These are phyloP conservation scores for Columba janthina DNA, from an alignment of 2,113 vertebrate genomes.

Conservation along the genomic window DNA sequence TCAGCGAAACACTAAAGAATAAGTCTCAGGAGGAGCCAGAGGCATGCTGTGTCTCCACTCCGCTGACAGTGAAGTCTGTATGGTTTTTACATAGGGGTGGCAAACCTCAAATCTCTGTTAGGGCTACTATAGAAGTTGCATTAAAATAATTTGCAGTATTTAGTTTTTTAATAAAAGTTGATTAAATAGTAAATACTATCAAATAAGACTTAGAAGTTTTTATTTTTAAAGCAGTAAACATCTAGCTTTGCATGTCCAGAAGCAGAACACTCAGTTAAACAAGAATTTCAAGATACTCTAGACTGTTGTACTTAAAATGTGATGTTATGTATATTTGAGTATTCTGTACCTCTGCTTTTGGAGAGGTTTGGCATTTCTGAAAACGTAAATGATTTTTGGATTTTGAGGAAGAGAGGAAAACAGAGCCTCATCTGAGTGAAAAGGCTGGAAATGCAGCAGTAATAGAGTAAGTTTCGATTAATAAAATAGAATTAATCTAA, in stretches of 20 bases:
- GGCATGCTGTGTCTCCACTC: not conserved
- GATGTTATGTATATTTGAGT: not conserved
- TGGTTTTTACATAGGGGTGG: not conserved
- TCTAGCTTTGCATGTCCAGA: not conserved
- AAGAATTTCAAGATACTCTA: not conserved
- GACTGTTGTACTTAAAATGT: not conserved
- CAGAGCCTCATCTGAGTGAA: not conserved
- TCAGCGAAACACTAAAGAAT: slow-evolving; percentile 25
- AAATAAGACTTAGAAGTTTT: not conserved
- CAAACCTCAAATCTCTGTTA: not conserved
- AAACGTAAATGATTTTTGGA: not conserved
- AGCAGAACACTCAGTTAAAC: not conserved
- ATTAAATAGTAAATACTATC: not conserved
- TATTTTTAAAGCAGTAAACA: not conserved
- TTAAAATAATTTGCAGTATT: not conserved
- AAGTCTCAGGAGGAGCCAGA: slow-evolving; percentile 41
- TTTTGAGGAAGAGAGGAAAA: not conserved
- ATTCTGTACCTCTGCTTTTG: not conserved
- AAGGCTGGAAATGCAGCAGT: not conserved
- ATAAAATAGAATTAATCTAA: not conserved
- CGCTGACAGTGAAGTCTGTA: not conserved
- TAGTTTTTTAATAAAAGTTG: not conserved
- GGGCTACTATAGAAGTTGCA: not conserved
- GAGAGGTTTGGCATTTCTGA: not conserved
- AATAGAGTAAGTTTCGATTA: not conserved